Base-by-base conservation (phyloP, 2,888 invertebrate genomes). In the Drosophila buzzatii region DNA sequence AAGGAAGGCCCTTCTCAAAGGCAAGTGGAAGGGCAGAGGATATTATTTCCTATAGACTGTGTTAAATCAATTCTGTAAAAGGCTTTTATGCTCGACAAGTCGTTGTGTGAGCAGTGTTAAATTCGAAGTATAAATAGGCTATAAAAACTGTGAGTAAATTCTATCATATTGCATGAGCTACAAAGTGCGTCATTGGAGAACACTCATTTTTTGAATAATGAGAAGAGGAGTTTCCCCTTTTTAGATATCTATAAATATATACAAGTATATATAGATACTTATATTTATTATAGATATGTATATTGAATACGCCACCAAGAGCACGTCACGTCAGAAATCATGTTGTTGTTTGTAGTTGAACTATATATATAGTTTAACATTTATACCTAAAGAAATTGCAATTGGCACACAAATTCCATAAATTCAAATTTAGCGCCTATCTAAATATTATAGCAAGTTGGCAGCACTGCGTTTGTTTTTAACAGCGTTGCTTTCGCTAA, bases 371-470 rank as follows among this genome's bases (percentile, higher is more conserved):
- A 47, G 4, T 6, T 18, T 3, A 51, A 27, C 2, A 0, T 31
- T 31, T 10, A 49, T 10, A 3, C 2, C 9, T 5, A 5, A 10
- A n/a, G 4, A 31, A 31, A 49, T 10, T 5, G 1, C 12, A 10
- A 12, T 37, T 2, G 16, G 16, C 23, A n/a, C 10, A 10, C 10
- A 3, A 53, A n/a, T n/a, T 10, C 20, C 23, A 23, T 6, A 3
- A 9, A 9, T 63, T 71, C 10, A 45, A 72, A 79, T 14, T 23
- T 14, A 12, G 59, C 80, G 80, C 61, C 39, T 6, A 1, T 10
- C 6, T 8, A 7, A 31, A 49, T n/a, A 23, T 20, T 5, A 1
- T 41, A 52, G 9, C 58, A 65, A 63, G 76, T 72, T 69, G 79
- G 64, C 76, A 78, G 61, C 60, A 1, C 61, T 3, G 5, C 18